A percentile compares a stretch with the other conserved stretches of the same genome.
phyloP scores from a whole-genome alignment of 2,797 vertebrate species.

The Meriones psammophilus region DNA sequence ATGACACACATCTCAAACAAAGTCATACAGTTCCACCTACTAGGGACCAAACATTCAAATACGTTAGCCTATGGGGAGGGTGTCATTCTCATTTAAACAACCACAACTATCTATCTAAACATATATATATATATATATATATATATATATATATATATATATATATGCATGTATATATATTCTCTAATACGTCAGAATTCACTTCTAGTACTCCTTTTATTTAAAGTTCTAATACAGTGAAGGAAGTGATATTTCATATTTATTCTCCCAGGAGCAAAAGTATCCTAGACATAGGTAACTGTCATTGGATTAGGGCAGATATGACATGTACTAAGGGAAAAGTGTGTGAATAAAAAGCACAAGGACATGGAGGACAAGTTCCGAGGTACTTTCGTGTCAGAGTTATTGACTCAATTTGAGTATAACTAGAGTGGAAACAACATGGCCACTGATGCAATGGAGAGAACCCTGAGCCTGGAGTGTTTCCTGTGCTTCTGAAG shows the following conservation, averaged over 20 bases:
- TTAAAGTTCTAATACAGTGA: neutral
- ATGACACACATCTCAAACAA: neutral
- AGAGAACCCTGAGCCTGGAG: neutral
- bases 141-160: too few relatives aligned
- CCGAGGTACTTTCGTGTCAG: neutral
- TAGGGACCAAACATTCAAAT: neutral
- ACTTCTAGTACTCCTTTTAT: neutral
- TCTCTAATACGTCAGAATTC: neutral
- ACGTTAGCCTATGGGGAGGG: neutral
- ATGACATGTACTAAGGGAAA: neutral
- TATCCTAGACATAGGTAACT: neutral
- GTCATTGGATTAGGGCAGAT: neutral
- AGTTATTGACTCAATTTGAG: neutral
- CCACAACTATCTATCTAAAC: neutral
- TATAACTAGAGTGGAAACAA: neutral
- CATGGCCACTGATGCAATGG: neutral
- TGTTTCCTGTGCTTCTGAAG: neutral
- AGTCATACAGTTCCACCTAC: neutral
- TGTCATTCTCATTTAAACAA: neutral
- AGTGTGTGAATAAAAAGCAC: neutral
- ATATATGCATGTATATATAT: neutral
- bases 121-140: neutral
- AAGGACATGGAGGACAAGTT: neutral
- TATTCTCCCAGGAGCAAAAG: neutral
- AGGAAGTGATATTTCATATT: neutral